Percentiles rank a stretch among this genome's conserved stretches.
Evolutionary conservation across 2,888 invertebrate species (phyloP).

Genomic region (Chymomyza amoena): DNA sequence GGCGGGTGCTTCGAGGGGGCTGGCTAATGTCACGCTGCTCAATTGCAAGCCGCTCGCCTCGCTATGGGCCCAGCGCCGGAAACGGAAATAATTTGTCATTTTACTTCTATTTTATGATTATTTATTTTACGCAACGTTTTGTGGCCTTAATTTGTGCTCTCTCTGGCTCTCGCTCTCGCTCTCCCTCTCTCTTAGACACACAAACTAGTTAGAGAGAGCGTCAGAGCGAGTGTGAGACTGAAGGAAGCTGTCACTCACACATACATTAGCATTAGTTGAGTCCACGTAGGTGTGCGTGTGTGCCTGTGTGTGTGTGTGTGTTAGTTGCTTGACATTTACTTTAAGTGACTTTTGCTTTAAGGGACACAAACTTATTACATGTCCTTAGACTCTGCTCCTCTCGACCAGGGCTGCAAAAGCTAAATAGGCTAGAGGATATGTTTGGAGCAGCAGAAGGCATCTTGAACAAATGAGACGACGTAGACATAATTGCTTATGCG

Average conservation of each 20-base stretch:
- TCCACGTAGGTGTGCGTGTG: slow-evolving; percentile 15
- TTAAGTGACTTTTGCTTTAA: slow-evolving; percentile 10
- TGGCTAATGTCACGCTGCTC: neutral
- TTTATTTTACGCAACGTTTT: slow-evolving; percentile 28
- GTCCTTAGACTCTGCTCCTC: neutral
- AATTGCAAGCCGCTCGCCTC: neutral
- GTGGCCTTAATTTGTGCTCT: slow-evolving; percentile 11
- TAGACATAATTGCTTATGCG: too few species aligned
- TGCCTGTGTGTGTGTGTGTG: slow-evolving; percentile 9
- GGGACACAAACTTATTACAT: slow-evolving; percentile 32
- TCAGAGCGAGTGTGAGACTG: neutral
- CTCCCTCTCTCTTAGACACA: neutral
- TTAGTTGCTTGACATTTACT: neutral
- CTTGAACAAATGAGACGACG: too few species aligned
- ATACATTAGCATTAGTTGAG: slow-evolving; percentile 42
- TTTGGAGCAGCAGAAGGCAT: too few species aligned
- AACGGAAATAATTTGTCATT: slow-evolving; percentile 66
- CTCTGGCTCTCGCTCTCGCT: neutral
- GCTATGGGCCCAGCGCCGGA: slow-evolving; percentile 29
- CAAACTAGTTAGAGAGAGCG: neutral
- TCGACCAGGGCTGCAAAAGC: neutral
- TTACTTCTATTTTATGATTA: slow-evolving; percentile 51
- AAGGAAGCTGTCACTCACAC: slow-evolving; percentile 21
- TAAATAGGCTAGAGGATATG: too few species aligned
- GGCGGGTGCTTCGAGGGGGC: neutral